These are phyloP conservation scores for Mus pahari DNA, from an alignment of 2,113 vertebrate genomes.

Conservation along the genomic window DNA sequence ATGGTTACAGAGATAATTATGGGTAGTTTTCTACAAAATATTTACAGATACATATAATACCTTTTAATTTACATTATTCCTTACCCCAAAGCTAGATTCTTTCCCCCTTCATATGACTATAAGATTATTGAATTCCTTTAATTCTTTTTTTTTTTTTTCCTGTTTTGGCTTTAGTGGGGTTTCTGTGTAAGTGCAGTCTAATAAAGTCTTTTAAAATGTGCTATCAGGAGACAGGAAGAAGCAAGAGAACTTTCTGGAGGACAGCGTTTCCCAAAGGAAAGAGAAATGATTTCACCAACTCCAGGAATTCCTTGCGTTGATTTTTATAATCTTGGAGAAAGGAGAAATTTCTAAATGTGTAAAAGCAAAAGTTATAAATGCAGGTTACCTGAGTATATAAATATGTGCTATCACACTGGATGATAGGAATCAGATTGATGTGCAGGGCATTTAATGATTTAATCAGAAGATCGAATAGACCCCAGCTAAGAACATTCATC, in stretches of 20 bases:
- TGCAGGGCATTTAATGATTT: not conserved
- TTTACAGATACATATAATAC: not conserved
- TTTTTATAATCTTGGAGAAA: slow-evolving; percentile 32
- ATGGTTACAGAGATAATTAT: slow-evolving; percentile 31
- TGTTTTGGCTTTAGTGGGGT: slow-evolving; percentile 32
- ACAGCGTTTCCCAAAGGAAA: slow-evolving; percentile 47
- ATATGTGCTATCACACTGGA: not conserved
- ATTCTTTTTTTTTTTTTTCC: not conserved
- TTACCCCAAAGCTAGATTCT: not conserved
- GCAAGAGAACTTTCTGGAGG: slow-evolving; percentile 39
- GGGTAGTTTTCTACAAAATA: not conserved
- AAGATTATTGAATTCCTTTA: slow-evolving; percentile 11
- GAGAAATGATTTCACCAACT: slow-evolving; percentile 26
- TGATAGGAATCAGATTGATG: not conserved
- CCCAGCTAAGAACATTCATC: not conserved
- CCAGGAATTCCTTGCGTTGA: slow-evolving; percentile 7
- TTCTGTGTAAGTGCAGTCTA: slow-evolving; percentile 52
- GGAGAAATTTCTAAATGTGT: slow-evolving; percentile 56
- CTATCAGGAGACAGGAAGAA: slow-evolving; percentile 28
- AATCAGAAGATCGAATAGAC: not conserved
- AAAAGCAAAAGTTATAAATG: slow-evolving; percentile 60
- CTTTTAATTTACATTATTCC: slow-evolving; percentile 8
- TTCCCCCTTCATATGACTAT: not conserved
- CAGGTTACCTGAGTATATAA: slow-evolving; percentile 28
- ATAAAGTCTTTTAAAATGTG: slow-evolving; percentile 42